Base-by-base conservation (phyloP, 2,888 invertebrate species). In the Trissolcus brochymenae region DNA sequence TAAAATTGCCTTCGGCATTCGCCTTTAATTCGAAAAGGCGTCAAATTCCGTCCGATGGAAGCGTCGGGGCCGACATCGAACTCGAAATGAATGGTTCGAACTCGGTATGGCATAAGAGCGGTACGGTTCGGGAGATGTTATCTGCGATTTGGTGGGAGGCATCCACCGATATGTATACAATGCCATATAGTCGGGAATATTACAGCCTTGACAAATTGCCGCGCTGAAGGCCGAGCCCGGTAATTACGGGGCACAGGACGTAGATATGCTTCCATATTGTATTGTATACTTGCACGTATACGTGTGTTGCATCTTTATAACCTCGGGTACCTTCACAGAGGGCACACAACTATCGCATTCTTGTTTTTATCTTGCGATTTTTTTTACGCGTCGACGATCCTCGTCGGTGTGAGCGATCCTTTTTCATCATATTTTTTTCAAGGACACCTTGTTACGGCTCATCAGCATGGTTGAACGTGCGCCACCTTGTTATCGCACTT, bases 181-280 rank as follows among this genome's bases (percentile, higher is more conserved):
- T 86, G 85, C 84, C 83, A 84, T 35, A 35, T 83, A 85, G 82
- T 81, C 78, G 81, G 82, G 84, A 85, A 86, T 86, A 87, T 86
- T 87, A 87, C 86, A 88, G 87, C 87, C 88, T 88, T 88, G 88
- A 88, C 88, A 88, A 88, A 88, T 88, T 88, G 87, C 88, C 82
- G 84, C 84, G 86, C 84, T 86, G 88, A 88, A 88, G 87, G 87
- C 86, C 86, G 87, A 84, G 81, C 85, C 82, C 80, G 83, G 87
- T 88, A 88, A 88, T 88, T 88, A 88, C 84, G 86, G 87, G 84
- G 82, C 83, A 83, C 64, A 75, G 71, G 76, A 79, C 72, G 70
- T 61, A 79, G 79, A 75, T 77, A 79, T 79, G 77, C 79, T 78
- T 64, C 75, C 73, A 79, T 76, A 78, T 79, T 78, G 68, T 75